These are phyloP conservation scores for Parthenolecanium corni DNA, from an alignment of 2,888 invertebrate species.

Conservation along the genomic window DNA sequence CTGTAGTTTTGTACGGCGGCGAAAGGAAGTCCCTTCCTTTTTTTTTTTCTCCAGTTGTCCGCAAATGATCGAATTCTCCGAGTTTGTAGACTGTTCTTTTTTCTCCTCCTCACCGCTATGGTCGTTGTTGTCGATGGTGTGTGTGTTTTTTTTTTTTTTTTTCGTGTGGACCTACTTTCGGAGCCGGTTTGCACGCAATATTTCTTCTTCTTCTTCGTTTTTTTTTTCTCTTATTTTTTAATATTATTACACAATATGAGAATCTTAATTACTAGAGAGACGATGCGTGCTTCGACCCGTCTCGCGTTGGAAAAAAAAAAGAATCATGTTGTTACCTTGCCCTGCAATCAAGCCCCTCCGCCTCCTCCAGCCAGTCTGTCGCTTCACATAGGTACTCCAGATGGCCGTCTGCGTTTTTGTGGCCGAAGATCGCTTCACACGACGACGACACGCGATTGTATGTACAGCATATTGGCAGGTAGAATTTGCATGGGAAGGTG, in stretches of 20 bases:
- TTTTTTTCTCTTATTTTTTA: neutral
- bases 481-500: no score
- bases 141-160: no score
- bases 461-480: no score
- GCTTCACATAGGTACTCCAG: no score
- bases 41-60: constrained; percentile 6
- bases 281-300: constrained; percentile 26
- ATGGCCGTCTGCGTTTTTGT: no score
- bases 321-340: constrained; percentile 16
- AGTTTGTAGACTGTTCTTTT: constrained; percentile 16
- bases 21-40: constrained; percentile 24
- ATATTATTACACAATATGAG: constrained; percentile 27
- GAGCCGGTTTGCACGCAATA: constrained; percentile 28
- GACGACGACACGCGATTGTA: no score
- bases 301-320: constrained; percentile 20
- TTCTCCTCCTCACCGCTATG: no score
- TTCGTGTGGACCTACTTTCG: constrained; percentile 27
- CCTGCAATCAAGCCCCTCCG: constrained; percentile 15
- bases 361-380: constrained; percentile 1
- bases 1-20: constrained; percentile 29
- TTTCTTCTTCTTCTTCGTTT: constrained; percentile 6
- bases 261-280: constrained; percentile 22
- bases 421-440: no score
- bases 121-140: no score
- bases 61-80: constrained; percentile 22